Evolutionary conservation across 2,113 vertebrate genomes (phyloP).

Genomic region (Sylvilagus bachmani): DNA sequence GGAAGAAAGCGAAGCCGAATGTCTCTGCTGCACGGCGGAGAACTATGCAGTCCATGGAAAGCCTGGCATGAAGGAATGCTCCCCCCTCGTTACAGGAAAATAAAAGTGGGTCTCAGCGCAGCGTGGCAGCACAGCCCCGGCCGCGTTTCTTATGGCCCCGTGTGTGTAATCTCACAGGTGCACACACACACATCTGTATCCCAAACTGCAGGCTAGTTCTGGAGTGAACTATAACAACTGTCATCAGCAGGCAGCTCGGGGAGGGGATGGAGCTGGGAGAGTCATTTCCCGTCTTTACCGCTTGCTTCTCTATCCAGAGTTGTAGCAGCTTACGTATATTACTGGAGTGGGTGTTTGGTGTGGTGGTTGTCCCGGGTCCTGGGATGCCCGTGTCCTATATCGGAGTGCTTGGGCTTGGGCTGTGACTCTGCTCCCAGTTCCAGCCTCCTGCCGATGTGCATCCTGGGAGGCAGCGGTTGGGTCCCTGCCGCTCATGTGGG

Average conservation of each 20-base stretch:
- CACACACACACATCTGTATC: no score
- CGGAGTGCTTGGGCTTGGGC: no score
- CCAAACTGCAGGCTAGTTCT: neutral
- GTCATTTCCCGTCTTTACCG: neutral
- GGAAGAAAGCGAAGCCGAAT: neutral
- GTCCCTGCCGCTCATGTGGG: no score
- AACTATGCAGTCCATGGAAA: neutral
- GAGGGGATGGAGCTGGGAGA: neutral
- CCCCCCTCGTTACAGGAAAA: neutral
- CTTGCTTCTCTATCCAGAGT: neutral
- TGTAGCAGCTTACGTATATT: neutral
- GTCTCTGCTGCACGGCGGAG: neutral
- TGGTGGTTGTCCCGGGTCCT: no score
- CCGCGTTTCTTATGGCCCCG: neutral
- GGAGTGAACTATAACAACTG: neutral
- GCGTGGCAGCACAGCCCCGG: accelerated
- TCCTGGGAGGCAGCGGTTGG: no score
- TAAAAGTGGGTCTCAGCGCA: neutral
- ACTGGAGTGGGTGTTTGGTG: no score
- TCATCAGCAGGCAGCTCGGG: no score
- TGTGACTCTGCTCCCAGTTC: no score
- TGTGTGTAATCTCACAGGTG: accelerated
- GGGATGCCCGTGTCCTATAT: no score
- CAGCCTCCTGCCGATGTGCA: no score
- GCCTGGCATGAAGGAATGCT: neutral